Percentiles rank a stretch among this genome's conserved stretches.
phyloP scores from a whole-genome alignment of 2,888 invertebrate species.

The Lepidocyrtinus sp. region DNA sequence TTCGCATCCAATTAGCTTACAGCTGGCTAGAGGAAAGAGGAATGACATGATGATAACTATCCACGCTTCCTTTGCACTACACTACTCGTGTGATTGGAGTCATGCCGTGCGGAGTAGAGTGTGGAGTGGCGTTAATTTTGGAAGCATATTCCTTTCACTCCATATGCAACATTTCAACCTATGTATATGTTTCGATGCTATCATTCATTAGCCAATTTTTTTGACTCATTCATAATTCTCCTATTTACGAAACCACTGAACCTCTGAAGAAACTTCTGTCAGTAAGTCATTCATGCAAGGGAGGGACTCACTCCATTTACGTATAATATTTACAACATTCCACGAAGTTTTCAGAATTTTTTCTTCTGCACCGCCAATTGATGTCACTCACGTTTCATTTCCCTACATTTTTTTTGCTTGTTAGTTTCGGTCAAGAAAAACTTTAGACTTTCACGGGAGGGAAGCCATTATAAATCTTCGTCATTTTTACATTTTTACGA shows the following conservation, averaged over 20 bases:
- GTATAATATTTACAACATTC: conserved; percentile 50
- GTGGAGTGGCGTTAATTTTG: conserved; percentile 33
- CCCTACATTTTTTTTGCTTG: conserved; percentile 56
- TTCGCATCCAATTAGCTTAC: conserved; percentile 58
- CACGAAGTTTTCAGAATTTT: too few relatives aligned
- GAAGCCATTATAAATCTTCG: conserved; percentile 47
- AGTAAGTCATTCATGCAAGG: conserved; percentile 46
- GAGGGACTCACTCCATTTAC: conserved; percentile 41
- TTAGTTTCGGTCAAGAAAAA: conserved; percentile 38
- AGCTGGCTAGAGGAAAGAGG: conserved; percentile 46
- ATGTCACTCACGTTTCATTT: conserved; percentile 58
- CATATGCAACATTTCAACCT: not conserved
- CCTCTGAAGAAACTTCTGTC: conserved; percentile 44
- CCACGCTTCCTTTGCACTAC: conserved; percentile 60
- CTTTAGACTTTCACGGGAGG: not conserved
- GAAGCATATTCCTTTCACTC: not conserved
- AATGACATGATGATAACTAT: conserved; percentile 56
- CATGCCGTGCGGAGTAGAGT: too few relatives aligned
- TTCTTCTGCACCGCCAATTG: too few relatives aligned
- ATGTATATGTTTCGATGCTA: not conserved
- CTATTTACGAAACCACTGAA: conserved; percentile 27
- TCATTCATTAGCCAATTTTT: conserved; percentile 33
- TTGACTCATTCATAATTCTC: conserved; percentile 29
- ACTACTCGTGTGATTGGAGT: conserved; percentile 61
- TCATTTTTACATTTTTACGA: too few relatives aligned